A percentile compares a stretch with the other conserved stretches of the same genome.
Conservation (phyloP, 1,140 invertebrate species). For the Lordiphosa mommai region DNA sequence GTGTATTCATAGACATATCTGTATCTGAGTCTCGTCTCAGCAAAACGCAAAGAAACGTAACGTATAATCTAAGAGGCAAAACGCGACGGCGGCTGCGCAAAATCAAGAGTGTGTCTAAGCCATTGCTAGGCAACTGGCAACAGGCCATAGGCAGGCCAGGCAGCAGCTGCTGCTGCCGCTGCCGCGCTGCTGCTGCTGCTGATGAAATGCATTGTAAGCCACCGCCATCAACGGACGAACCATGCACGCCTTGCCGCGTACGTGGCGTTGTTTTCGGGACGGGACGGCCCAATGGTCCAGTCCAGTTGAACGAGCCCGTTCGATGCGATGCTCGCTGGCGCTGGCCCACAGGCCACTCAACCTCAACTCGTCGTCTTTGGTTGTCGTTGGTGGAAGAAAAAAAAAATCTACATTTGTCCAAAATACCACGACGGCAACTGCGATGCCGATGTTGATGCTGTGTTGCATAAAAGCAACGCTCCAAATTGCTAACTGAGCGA, state of each 20-base stretch:
- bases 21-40: slow-evolving; percentile 43
- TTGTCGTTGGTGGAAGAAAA: slow-evolving; percentile 3
- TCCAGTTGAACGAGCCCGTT: slow-evolving; percentile 14
- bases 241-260: slow-evolving; percentile 58
- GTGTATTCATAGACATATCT: slow-evolving; percentile 51
- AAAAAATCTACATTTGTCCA: slow-evolving; percentile 75
- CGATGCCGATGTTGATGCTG: slow-evolving; percentile 23
- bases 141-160: slow-evolving; percentile 15
- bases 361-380: slow-evolving; percentile 40
- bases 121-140: slow-evolving; percentile 35
- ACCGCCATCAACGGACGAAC: slow-evolving; percentile 26
- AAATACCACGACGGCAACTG: slow-evolving; percentile 61
- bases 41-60: slow-evolving; percentile 63
- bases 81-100: slow-evolving; percentile 30
- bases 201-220: slow-evolving; percentile 74
- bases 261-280: slow-evolving; percentile 61
- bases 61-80: slow-evolving; percentile 63
- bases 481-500: slow-evolving; percentile 78
- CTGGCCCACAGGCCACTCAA: slow-evolving; percentile 65
- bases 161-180: slow-evolving; percentile 40
- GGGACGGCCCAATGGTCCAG: slow-evolving; percentile 21
- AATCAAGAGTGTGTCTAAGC: slow-evolving; percentile 74
- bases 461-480: slow-evolving; percentile 78
- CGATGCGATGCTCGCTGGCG: slow-evolving; percentile 33
- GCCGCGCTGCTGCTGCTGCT: slow-evolving; percentile 44